These are phyloP conservation scores for Bubalus kerabau DNA, from an alignment of 2,113 vertebrate genomes.

Conservation along the genomic window DNA sequence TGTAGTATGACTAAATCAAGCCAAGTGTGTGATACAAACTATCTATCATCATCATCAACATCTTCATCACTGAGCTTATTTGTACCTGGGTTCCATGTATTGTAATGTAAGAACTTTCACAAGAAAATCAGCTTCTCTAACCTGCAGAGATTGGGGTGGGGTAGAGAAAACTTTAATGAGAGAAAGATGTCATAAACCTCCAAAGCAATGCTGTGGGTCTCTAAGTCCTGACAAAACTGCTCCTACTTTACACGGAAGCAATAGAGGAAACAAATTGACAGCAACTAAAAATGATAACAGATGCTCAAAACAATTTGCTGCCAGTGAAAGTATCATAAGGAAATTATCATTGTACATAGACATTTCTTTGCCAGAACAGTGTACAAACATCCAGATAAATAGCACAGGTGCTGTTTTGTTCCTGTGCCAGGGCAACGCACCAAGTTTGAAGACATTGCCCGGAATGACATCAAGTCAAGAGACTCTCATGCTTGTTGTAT, in stretches of 20 bases:
- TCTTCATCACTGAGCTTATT: background rate
- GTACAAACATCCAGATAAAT: background rate
- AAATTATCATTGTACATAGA: background rate
- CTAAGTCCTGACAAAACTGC: background rate
- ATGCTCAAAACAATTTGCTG: background rate
- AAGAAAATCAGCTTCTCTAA: background rate
- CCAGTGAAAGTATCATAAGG: background rate
- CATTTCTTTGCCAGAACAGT: background rate
- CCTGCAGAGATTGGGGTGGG: background rate
- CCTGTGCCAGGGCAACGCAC: background rate
- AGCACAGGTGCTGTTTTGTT: background rate
- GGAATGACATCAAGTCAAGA: background rate
- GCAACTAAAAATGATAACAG: background rate
- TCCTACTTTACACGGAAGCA: background rate
- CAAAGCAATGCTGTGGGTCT: background rate
- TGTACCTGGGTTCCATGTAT: background rate
- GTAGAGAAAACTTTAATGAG: background rate
- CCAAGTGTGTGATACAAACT: background rate
- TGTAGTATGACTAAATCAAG: background rate
- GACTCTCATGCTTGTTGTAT: background rate
- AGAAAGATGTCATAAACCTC: background rate
- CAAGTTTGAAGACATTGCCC: background rate
- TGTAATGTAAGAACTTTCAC: background rate
- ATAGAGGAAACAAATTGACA: background rate
- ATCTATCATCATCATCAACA: too few relatives aligned